Evolutionary conservation across 2,113 vertebrate genomes (phyloP).

Genomic region (Phalacrocorax pelagicus): DNA sequence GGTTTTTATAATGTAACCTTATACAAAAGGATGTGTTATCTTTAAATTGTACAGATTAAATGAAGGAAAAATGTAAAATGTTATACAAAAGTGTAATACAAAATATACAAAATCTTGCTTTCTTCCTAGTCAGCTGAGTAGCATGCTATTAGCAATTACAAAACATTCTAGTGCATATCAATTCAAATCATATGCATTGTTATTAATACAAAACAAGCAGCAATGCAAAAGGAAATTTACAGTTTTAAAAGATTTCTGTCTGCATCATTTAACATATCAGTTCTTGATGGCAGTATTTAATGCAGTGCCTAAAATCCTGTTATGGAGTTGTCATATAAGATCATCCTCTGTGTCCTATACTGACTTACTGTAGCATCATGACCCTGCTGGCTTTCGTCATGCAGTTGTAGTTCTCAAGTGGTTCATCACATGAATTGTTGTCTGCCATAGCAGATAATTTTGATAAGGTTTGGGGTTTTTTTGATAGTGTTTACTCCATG

Average conservation of each 20-base stretch:
- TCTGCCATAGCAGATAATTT: not conserved
- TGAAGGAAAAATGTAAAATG: not conserved
- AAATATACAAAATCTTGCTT: not conserved
- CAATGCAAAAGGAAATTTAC: not conserved
- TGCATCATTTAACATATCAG: not conserved
- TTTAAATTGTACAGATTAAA: not conserved
- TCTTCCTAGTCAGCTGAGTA: not conserved
- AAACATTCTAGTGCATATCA: not conserved
- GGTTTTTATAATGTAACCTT: not conserved
- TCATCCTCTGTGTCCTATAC: slow-evolving; percentile 6
- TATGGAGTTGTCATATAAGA: slow-evolving; percentile 2
- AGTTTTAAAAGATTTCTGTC: not conserved
- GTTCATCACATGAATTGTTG: slow-evolving; percentile 20
- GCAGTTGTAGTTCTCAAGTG: not conserved
- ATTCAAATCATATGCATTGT: not conserved
- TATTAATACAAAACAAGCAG: not conserved
- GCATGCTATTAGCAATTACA: not conserved
- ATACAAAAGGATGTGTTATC: not conserved
- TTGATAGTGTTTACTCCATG: not conserved
- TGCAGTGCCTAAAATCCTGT: slow-evolving; percentile 29
- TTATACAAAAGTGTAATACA: not conserved
- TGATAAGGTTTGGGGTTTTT: not conserved
- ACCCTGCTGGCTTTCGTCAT: not conserved
- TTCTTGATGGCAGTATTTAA: not conserved
- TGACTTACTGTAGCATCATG: not conserved